Base-by-base conservation (phyloP, 2,113 vertebrate genomes). In the Rhea pennata region DNA sequence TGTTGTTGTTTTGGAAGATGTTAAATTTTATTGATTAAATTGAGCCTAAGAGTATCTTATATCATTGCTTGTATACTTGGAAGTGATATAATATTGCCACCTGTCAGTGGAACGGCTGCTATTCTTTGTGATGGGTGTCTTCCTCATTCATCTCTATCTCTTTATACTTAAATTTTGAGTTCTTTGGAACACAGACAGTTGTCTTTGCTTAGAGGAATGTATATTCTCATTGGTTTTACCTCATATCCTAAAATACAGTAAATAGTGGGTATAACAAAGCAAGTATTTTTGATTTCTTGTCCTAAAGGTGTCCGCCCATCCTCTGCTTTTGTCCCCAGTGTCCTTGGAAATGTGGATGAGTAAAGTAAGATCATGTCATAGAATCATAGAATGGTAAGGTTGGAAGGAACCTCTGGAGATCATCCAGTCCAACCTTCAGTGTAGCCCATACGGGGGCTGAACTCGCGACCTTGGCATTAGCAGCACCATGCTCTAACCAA, bases 1-100 rank as follows among this genome's bases (percentile, higher is more conserved):
- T 48, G 48, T 84, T 87, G 48, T 70, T 71, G 76, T 3, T 64
- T 75, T 56, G 73, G 33, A 76, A 92, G 50, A 58, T 7, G 14
- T 71, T 83, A 3, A 17, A 29, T 54, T 46, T 65, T 39, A 86
- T 40, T 74, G 93, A 76, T 86, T 9, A 21, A 72, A 4, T 23
- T 51, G 82, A 92, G 33, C 20, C 8, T 0, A 0, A 42, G 23
- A 44, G 44, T 6, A 7, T n/a, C 50, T 48, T 48, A 6, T n/a
- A 6, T 29, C 61, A 8, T 6, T 58, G 29, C 42, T 24, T 22
- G 24, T 5, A 6, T 22, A 3, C 67, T 36, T 44, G 44, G 4
- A 46, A 19, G 14, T 4, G 42, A 31, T 36, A 0, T n/a, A 5
- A 22, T 8, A 13, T 42, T 62, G 23, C 27, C 46, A 20, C 31